Base-by-base conservation (phyloP, 2,113 vertebrate species). In the Syngnathus typhle region DNA sequence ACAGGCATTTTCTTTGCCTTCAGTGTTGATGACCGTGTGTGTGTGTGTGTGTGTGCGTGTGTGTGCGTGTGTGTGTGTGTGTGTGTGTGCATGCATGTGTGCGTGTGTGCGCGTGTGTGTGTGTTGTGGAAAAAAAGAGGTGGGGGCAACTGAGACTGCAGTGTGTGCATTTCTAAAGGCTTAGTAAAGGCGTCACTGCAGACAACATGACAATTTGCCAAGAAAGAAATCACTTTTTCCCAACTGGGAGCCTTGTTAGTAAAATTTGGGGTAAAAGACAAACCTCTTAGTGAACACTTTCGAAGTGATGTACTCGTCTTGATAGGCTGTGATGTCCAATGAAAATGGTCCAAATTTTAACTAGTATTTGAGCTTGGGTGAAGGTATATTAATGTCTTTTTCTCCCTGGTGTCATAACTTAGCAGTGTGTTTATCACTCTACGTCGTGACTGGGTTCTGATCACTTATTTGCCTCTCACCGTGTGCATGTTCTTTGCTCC, bases 121-220 rank as follows among this genome's bases (percentile, higher is more conserved):
- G 74, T 62, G 65, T 61, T 67, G n/a, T 51, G 19, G 21, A 51
- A 51, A 49, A 51, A 51, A 49, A 49, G 46, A 7, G 16, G 46
- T 15, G 15, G 46, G 15, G 1, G 16, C 41, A 43, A 46, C 49
- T 51, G 60, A 32, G 39, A 47, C 13, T 72, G 11, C 51, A 46
- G 51, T 73, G 64, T 65, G 43, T 56, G 65, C 77, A 65, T 51
- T 61, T 71, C 46, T 68, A 60, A 61, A 55, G 46, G 62, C 75
- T 75, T 80, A 78, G 72, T 63, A 59, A 75, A 83, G 73, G 41
- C 92, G 90, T 92, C 89, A 90, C 87, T 92, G 90, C 89, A 92
- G 71, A 81, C 88, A 82, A 87, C 82, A 80, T 76, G 72, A 83
- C 85, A 80, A 80, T 82, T 83, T 82, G 70, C 78, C 86, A 79